Conservation (phyloP, 2,113 vertebrate species). For the Cottus gobio region DNA sequence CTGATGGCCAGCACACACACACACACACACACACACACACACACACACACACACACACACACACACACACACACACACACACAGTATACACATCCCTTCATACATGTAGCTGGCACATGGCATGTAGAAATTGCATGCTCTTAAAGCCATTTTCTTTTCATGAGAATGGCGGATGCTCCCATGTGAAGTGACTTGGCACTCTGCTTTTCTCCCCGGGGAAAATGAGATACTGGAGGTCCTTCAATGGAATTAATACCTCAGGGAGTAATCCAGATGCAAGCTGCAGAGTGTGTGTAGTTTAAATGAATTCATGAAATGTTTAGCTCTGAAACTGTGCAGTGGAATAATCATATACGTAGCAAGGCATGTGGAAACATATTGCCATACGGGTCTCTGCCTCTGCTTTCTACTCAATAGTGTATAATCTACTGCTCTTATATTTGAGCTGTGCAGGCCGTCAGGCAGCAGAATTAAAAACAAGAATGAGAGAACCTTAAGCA, state of each 20-base stretch:
- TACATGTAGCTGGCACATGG: conserved; percentile 49
- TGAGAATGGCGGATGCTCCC: conserved; percentile 49
- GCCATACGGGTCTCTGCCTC: background rate
- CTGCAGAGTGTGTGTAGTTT: conserved; percentile 32
- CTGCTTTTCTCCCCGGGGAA: conserved; percentile 38
- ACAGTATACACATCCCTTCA: conserved; percentile 21
- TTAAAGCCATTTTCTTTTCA: conserved; percentile 60
- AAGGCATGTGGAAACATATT: conserved; percentile 8
- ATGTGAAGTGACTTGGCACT: conserved; percentile 63
- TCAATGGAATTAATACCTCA: conserved; percentile 40
- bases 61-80: background rate
- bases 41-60: background rate
- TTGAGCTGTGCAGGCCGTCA: background rate
- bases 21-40: conserved; percentile 1
- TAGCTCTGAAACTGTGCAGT: conserved; percentile 15
- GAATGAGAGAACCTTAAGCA: background rate
- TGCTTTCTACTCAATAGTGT: background rate
- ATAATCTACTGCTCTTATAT: conserved; percentile 1
- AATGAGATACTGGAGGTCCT: conserved; percentile 50
- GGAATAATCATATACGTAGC: conserved; percentile 37
- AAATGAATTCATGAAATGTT: conserved; percentile 37
- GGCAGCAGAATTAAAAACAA: background rate
- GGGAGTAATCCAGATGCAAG: conserved; percentile 40
- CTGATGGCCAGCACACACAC: conserved; percentile 28
- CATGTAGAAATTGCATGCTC: conserved; percentile 63